phyloP scores from a whole-genome alignment of 2,888 invertebrate species.

The Harpalus rufipes region DNA sequence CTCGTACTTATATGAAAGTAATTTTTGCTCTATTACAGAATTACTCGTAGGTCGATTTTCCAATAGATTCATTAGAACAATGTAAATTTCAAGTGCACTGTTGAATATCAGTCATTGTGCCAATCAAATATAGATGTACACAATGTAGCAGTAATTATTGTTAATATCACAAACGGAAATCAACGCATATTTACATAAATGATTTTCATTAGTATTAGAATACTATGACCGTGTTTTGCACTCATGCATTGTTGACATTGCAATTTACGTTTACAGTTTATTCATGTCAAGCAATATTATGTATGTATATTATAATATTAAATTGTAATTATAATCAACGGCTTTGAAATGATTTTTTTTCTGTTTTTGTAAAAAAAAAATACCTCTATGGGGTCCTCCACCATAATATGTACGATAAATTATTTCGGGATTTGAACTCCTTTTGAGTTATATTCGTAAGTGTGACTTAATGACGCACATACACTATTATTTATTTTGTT shows the following conservation, averaged over 20 bases:
- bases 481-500: too few species aligned
- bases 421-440: too few species aligned
- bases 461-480: too few species aligned
- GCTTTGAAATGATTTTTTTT: too few species aligned
- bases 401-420: too few species aligned
- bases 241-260: slow-evolving; percentile 5
- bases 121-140: neutral
- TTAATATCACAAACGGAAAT: neutral
- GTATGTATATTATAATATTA: neutral
- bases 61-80: neutral
- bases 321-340: neutral
- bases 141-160: neutral
- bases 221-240: neutral
- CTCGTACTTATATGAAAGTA: too few species aligned
- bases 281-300: neutral
- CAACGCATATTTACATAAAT: neutral
- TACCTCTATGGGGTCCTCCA: too few species aligned
- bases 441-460: too few species aligned
- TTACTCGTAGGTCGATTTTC: neutral
- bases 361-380: too few species aligned
- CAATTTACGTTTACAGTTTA: slow-evolving; percentile 6
- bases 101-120: neutral
- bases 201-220: neutral
- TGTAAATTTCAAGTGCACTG: neutral
- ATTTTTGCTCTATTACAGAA: too few species aligned